Evolutionary conservation across 2,797 vertebrate species (phyloP), one percentile per base, ranked within the genome.

Genomic region (Cuniculus paca): DNA sequence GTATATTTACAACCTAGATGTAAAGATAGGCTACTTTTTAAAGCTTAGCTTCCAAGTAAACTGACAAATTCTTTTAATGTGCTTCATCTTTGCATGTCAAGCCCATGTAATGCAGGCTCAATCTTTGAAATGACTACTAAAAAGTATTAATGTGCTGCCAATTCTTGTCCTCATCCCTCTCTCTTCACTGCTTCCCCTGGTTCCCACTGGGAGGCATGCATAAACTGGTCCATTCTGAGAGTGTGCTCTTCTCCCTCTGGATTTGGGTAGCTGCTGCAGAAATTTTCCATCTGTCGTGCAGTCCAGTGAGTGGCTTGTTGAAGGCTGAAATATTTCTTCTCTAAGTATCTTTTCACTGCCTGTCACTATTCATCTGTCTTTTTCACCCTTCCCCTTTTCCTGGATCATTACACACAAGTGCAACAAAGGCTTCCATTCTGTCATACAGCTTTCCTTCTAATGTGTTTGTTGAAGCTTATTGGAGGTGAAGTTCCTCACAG

Each of bases 231-330:
- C 93, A 90, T 97, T 97, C 97, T 97, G 97, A 54, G 92, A 88
- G 98, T 97, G 97, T 96, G 63, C 82, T 97, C 78, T 95, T 48
- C 63, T 95, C 95, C 98, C 98, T 98, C 98, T 98, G 81, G 96
- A 97, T 98, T 97, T 98, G 98, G 96, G 98, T 98, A 98, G 98
- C 93, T 94, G 84, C 85, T 94, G 92, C 97, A 98, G 98, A 98
- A 97, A 98, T 98, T 98, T 98, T 97, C 98, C 98, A 98, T 95
- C 95, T 97, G 95, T 98, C 52, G 90, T 94, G 92, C 97, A 96
- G 97, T 96, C 36, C 85, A 96, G 91, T 84, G 79, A 92, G 95
- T 97, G 88, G 88, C 78, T 96, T 77, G 63, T 96, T 5, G 31
- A 92, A 97, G 88, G 85, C 94, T 91, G 77, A 68, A 60, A 58